Conservation (phyloP, 2,888 invertebrate genomes). For the Drosophila lacicola region DNA sequence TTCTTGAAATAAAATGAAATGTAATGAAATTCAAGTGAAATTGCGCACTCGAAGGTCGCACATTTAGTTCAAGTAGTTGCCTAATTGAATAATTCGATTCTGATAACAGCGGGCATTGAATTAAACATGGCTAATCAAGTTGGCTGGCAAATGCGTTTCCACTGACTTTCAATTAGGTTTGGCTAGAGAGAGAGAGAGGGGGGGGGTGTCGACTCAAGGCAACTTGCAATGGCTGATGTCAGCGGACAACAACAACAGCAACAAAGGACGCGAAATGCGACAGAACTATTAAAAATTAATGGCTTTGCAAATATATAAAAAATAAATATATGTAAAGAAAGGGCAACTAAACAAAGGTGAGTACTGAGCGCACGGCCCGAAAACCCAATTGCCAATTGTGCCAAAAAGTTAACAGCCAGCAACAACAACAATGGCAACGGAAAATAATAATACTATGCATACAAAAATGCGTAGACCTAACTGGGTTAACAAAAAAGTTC, state of each 20-base stretch:
- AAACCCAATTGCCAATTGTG: slow-evolving; percentile 69
- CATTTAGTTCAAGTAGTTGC: slow-evolving; percentile 41
- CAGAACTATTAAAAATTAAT: slow-evolving; percentile 72
- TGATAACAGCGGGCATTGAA: slow-evolving; percentile 53
- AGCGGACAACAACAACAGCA: slow-evolving; percentile 10
- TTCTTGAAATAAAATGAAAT: slow-evolving; percentile 9
- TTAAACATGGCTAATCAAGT: slow-evolving; percentile 47
- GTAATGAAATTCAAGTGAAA: slow-evolving; percentile 8
- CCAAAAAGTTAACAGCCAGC: slow-evolving; percentile 40
- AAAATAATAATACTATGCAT: slow-evolving; percentile 21
- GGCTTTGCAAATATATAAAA: slow-evolving; percentile 63
- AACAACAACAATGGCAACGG: slow-evolving; percentile 14
- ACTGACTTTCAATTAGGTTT: slow-evolving; percentile 60
- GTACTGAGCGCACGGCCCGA: slow-evolving; percentile 8
- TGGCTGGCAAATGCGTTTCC: slow-evolving; percentile 30
- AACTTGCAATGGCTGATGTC: slow-evolving; percentile 60
- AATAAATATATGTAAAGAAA: slow-evolving; percentile 6
- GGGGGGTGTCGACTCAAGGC: slow-evolving; percentile 29
- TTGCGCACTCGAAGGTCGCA: slow-evolving; percentile 20
- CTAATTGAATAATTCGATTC: slow-evolving; percentile 51
- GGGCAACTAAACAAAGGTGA: slow-evolving; percentile 66
- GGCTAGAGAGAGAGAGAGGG: not conserved
- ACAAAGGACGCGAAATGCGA: slow-evolving; percentile 29
- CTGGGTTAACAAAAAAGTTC: slow-evolving; percentile 67
- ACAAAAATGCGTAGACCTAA: slow-evolving; percentile 42